A percentile compares a stretch with the other conserved stretches of the same genome.
Conservation (phyloP, 1,140 invertebrate genomes). For the Pseudomyrmex pallidus region DNA sequence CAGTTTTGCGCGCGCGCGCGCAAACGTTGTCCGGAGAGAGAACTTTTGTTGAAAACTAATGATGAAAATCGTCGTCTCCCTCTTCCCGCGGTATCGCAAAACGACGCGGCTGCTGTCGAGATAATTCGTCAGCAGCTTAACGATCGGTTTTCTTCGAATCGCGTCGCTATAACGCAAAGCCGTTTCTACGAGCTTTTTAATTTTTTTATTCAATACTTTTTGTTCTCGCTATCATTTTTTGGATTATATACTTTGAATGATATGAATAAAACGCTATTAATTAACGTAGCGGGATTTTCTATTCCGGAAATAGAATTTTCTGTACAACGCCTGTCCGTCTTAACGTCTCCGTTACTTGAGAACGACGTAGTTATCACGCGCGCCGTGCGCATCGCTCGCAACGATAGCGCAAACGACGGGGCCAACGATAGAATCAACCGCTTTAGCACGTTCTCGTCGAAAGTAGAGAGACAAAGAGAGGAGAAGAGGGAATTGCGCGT, state of each 20-base stretch:
- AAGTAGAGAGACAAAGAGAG: constrained; percentile 4
- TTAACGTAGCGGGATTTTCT: constrained; percentile 5
- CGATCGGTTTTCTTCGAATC: constrained; percentile 22
- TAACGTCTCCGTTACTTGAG: background rate
- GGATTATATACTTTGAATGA: constrained; percentile 19
- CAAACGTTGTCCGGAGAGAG: constrained; percentile 37
- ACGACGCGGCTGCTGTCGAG: constrained; percentile 38
- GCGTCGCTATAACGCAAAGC: background rate
- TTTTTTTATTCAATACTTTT: no score
- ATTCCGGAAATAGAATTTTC: constrained; percentile 11
- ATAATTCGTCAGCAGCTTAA: constrained; percentile 52
- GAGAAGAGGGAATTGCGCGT: constrained; percentile 6
- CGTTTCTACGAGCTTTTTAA: background rate
- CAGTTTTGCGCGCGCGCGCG: background rate
- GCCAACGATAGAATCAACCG: constrained; percentile 32
- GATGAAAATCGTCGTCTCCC: constrained; percentile 11
- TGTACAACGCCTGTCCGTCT: constrained; percentile 2
- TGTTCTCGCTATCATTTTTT: no score
- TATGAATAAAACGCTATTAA: constrained; percentile 34
- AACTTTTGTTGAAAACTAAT: constrained; percentile 42
- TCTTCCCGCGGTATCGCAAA: background rate
- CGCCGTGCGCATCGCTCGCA: background rate
- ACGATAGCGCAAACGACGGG: constrained; percentile 8
- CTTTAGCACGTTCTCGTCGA: constrained; percentile 37
- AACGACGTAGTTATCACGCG: constrained; percentile 27